Base-by-base conservation (phyloP, 1,140 invertebrate genomes). In the Orius laevigatus region DNA sequence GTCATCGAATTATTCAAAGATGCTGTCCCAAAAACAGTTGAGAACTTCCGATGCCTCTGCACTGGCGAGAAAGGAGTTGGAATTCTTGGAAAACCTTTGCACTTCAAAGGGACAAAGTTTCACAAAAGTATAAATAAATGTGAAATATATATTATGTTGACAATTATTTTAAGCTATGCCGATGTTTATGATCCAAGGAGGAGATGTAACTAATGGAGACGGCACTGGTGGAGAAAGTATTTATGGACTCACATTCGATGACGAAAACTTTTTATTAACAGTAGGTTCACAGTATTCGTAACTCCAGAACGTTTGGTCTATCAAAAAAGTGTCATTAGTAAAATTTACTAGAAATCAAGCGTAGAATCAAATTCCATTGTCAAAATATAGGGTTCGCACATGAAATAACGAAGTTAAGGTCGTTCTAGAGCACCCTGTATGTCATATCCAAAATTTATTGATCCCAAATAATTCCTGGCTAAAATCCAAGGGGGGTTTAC, bases 181-280 rank as follows among this genome's bases (percentile, higher is more conserved):
- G 2, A 72, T 81, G 54, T 89, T 83, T 62, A 84, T 87, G 74
- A 73, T 85, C 11, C 85, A 88, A 70, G 79, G 84, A 14, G 87
- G 88, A 14, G 86, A 92, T 60, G 78, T 87, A 46, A 70, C 81
- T 1, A 78, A 81, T 57, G 74, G 73, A 46, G 73, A 92, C 72
- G 91, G 91, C 0, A 79, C 79, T 20, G 78, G 84, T 41, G 89
- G 91, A 5, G 89, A 94, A 59, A 93, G 87, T 60, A 96, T 97
- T 58, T 97, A 95, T 65, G 92, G 91, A 9, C 63, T 68, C 1
- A 72, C 73, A 49, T 97, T 96, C 67, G 79, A 83, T 53, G 84
- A 95, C 71, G 92, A 97, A 70, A 88, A 86, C 62, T 92, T 93
- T 62, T 62, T 61, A 18, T 56, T 88, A 45, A 70, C 69, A 63